phyloP scores from a whole-genome alignment of 2,888 invertebrate genomes.

The Tanytarsus gracilentus region DNA sequence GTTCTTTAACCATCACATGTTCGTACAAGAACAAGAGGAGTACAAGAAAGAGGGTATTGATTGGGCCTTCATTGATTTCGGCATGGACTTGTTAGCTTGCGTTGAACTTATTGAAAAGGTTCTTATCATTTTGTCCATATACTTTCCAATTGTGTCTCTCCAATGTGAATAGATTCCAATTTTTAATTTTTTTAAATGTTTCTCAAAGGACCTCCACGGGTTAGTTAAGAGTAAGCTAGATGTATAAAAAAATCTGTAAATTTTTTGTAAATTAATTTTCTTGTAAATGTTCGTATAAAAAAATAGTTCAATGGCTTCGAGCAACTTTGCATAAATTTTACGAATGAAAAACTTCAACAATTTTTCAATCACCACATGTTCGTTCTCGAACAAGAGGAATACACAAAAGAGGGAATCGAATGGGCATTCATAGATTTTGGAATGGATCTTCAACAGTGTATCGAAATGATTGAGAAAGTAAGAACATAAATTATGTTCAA shows the following conservation, averaged over 20 bases:
- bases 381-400: slow-evolving; percentile 94
- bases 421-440: slow-evolving; percentile 98
- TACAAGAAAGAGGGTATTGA: slow-evolving; percentile 90
- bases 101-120: slow-evolving; percentile 94
- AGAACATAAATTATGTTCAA: too few relatives aligned
- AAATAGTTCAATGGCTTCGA: slow-evolving; percentile 96
- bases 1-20: slow-evolving; percentile 99
- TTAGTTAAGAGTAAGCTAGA: too few relatives aligned
- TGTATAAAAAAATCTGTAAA: too few relatives aligned
- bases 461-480: too few relatives aligned
- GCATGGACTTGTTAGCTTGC: slow-evolving; percentile 92
- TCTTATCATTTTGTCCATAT: slow-evolving; percentile 39
- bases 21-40: slow-evolving; percentile 94
- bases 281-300: too few relatives aligned
- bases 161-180: too few relatives aligned
- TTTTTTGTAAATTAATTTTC: too few relatives aligned
- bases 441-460: slow-evolving; percentile 90
- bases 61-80: slow-evolving; percentile 96
- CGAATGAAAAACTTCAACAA: slow-evolving; percentile 95
- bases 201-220: too few relatives aligned
- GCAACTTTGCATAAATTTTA: slow-evolving; percentile 97
- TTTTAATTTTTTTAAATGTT: background rate
- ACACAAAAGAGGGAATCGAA: slow-evolving; percentile 86
- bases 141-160: background rate
- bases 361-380: slow-evolving; percentile 99